Percentiles rank a stretch among this genome's conserved stretches.
phyloP scores from a whole-genome alignment of 2,888 invertebrate species.

The Ganaspis brasiliensis region DNA sequence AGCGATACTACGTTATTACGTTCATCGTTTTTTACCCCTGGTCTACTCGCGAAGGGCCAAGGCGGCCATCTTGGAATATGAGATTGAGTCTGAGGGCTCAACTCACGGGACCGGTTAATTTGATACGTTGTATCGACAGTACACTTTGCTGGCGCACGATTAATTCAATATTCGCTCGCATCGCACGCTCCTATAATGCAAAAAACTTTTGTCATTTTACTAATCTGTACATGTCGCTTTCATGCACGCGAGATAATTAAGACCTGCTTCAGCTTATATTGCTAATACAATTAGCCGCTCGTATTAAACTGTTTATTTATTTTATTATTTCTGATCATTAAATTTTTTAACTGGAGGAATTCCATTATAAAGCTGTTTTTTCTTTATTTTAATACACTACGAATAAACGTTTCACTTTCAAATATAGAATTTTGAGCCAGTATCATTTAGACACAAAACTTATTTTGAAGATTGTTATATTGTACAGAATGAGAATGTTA shows the following conservation, averaged over 20 bases:
- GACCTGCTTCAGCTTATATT: neutral
- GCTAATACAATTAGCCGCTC: neutral
- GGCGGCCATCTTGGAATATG: constrained; percentile 79
- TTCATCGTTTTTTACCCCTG: constrained; percentile 77
- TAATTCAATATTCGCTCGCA: neutral
- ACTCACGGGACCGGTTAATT: constrained; percentile 50
- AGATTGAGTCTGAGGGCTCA: constrained; percentile 70
- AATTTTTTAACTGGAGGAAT: too few species aligned
- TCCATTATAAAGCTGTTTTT: too few species aligned
- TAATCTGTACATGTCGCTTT: neutral
- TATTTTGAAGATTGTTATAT: too few species aligned
- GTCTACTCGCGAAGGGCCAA: constrained; percentile 67
- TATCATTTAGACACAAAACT: too few species aligned
- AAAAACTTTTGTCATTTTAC: constrained; percentile 16
- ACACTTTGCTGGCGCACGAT: neutral
- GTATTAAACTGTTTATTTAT: too few species aligned
- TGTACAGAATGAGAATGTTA: too few species aligned
- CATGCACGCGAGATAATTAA: neutral
- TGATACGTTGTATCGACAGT: constrained; percentile 49
- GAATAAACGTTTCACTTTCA: too few species aligned
- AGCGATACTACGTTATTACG: constrained; percentile 81
- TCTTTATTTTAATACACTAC: too few species aligned
- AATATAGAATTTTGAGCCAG: too few species aligned
- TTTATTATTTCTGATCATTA: too few species aligned
- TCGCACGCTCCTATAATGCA: neutral